Percentiles rank a stretch among this genome's conserved stretches.
phyloP scores from a whole-genome alignment of 2,113 vertebrate species.

The Chlamydotis undulata region DNA sequence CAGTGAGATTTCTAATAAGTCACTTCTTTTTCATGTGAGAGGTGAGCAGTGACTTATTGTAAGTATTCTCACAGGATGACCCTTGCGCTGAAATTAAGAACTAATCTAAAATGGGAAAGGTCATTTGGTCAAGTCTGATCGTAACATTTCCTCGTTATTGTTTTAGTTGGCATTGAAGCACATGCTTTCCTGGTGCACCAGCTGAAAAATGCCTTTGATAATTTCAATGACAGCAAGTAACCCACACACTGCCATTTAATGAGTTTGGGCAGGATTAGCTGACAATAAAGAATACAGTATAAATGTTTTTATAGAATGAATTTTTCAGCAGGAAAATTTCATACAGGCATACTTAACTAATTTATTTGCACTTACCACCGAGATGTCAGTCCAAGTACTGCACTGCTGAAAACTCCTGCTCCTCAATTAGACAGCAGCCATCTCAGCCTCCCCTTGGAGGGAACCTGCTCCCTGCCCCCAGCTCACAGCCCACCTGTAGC shows the following conservation, averaged over 20 bases:
- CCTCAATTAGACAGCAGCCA: not conserved
- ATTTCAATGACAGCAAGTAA: slow-evolving; percentile 81
- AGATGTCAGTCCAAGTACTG: not conserved
- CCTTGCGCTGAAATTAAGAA: slow-evolving; percentile 81
- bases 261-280: slow-evolving; percentile 79
- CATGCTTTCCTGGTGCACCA: slow-evolving; percentile 76
- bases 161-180: slow-evolving; percentile 80
- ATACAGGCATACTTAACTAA: slow-evolving; percentile 15
- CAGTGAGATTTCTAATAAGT: slow-evolving; percentile 85
- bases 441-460: not conserved
- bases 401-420: not conserved
- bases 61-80: slow-evolving; percentile 79
- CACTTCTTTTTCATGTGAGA: slow-evolving; percentile 81
- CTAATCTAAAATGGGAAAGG: slow-evolving; percentile 81
- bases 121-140: slow-evolving; percentile 82
- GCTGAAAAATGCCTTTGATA: slow-evolving; percentile 82
- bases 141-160: slow-evolving; percentile 82
- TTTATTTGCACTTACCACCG: slow-evolving; percentile 43
- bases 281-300: slow-evolving; percentile 78
- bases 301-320: slow-evolving; percentile 74
- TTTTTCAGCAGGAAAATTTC: slow-evolving; percentile 66
- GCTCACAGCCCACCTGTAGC: not conserved
- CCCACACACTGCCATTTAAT: slow-evolving; percentile 80
- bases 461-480: not conserved
- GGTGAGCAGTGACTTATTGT: slow-evolving; percentile 80